These are phyloP conservation scores for Daubentonia madagascariensis DNA, from an alignment of 2,113 vertebrate genomes.

Conservation along the genomic window DNA sequence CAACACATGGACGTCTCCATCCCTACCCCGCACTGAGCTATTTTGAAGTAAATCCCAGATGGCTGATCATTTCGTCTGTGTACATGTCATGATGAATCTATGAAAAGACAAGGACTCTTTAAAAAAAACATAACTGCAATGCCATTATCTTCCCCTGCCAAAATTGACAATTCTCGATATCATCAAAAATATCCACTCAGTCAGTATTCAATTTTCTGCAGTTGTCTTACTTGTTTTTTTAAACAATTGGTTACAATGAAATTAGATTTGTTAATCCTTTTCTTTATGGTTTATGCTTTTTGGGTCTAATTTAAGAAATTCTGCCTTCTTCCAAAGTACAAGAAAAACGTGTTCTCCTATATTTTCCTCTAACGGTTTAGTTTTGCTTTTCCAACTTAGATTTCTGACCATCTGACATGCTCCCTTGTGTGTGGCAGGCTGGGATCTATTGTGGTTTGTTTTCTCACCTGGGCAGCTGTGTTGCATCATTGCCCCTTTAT, in stretches of 20 bases:
- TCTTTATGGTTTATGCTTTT: background rate
- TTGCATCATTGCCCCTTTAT: background rate
- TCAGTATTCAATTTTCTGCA: background rate
- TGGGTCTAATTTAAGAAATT: background rate
- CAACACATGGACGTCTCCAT: too few species aligned
- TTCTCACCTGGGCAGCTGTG: background rate
- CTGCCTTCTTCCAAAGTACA: background rate
- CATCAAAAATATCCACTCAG: background rate
- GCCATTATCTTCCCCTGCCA: background rate
- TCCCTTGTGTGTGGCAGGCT: background rate
- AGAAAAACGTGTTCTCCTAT: background rate
- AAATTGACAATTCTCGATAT: background rate
- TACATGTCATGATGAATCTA: background rate
- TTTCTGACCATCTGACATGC: background rate
- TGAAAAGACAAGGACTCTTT: background rate
- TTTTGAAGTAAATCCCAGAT: background rate
- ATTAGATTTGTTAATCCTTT: background rate
- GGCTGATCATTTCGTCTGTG: background rate
- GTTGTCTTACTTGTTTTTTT: background rate
- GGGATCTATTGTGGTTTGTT: background rate
- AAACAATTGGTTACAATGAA: background rate
- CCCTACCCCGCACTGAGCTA: rapidly evolving
- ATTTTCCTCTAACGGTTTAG: background rate
- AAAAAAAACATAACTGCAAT: background rate
- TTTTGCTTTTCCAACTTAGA: background rate